Conservation (phyloP, 2,113 vertebrate species). For the Eulemur macaco region DNA sequence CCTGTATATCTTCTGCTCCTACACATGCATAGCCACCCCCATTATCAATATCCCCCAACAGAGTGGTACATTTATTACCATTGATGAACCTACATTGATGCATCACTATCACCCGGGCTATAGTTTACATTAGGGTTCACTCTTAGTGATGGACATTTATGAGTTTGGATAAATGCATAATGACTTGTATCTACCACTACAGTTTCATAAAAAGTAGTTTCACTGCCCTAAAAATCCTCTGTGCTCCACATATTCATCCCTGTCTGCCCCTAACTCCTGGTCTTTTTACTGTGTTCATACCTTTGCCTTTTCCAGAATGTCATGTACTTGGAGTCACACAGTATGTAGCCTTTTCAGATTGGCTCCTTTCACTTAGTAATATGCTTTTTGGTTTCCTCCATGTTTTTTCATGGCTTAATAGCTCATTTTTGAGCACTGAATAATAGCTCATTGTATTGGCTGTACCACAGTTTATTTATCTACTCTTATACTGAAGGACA, state of each 20-base stretch:
- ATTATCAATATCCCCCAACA: background rate
- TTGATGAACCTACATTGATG: background rate
- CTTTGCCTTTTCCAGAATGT: background rate
- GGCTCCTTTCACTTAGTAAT: background rate
- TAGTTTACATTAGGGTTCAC: too few species aligned
- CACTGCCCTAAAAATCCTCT: background rate
- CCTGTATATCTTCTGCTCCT: background rate
- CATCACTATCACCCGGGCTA: background rate
- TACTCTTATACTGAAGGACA: background rate
- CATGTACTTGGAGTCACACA: background rate
- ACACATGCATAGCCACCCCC: background rate
- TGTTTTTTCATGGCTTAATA: background rate
- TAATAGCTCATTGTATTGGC: background rate
- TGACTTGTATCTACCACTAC: background rate
- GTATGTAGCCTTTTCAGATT: background rate
- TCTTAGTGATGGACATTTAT: background rate
- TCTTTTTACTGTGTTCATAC: background rate
- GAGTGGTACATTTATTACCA: background rate
- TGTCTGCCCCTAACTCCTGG: background rate
- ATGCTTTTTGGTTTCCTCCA: background rate
- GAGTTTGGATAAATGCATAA: background rate
- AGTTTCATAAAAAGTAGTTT: background rate
- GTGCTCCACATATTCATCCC: background rate
- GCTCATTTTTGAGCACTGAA: background rate
- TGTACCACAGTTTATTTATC: background rate